Conservation (phyloP, 2,888 invertebrate species). For the Sarcophaga subvicina region DNA sequence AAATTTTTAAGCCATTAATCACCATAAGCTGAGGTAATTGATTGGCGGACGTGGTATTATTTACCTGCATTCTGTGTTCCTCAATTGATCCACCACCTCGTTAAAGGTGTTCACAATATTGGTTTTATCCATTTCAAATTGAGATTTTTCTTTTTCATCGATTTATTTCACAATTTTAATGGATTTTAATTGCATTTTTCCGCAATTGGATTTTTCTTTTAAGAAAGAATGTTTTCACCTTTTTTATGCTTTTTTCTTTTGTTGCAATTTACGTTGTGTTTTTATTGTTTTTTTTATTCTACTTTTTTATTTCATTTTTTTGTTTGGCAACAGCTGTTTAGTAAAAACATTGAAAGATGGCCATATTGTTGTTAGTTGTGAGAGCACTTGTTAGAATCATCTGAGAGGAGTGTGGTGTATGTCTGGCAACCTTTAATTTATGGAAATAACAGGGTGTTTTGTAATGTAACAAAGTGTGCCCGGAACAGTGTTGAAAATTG, state of each 20-base stretch:
- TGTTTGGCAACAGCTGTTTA: conserved; percentile 68
- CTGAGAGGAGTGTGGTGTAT: not conserved
- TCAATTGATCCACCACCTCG: conserved; percentile 79
- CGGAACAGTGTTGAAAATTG: conserved; percentile 56
- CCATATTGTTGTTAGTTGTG: conserved; percentile 62
- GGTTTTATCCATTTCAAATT: conserved; percentile 70
- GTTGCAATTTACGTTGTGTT: conserved; percentile 49
- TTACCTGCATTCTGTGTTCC: conserved; percentile 82
- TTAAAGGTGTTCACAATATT: conserved; percentile 76
- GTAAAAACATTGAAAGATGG: conserved; percentile 61
- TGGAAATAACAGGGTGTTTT: conserved; percentile 23
- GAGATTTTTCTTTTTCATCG: not conserved
- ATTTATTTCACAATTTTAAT: conserved; percentile 1
- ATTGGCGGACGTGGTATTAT: conserved; percentile 29
- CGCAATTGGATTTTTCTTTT: conserved; percentile 9
- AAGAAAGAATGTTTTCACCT: conserved; percentile 50
- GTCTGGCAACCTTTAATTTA: not conserved
- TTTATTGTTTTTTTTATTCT: conserved; percentile 48
- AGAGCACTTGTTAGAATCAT: conserved; percentile 58
- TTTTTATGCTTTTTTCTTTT: conserved; percentile 46
- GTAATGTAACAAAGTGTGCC: not conserved
- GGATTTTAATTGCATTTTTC: conserved; percentile 50
- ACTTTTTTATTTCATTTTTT: conserved; percentile 64
- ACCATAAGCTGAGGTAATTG: not conserved
- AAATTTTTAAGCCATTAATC: conserved; percentile 11